These are phyloP conservation scores for Gastrophryne carolinensis DNA, from an alignment of 2,797 vertebrate genomes.

Conservation along the genomic window DNA sequence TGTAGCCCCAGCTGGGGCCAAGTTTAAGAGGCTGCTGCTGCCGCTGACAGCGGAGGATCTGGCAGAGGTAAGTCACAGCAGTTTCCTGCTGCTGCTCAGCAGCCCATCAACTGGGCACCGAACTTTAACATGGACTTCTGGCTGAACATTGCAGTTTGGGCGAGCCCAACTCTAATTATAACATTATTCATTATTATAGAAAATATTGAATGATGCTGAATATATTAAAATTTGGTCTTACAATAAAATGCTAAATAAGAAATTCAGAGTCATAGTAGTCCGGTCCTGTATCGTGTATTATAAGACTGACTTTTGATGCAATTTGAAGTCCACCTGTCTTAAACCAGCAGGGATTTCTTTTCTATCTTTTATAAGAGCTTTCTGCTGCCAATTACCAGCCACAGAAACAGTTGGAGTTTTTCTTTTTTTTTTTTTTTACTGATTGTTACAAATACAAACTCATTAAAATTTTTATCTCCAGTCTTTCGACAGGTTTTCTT, in stretches of 20 bases:
- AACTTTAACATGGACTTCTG: too few relatives aligned
- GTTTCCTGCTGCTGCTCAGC: too few relatives aligned
- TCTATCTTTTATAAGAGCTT: conserved; percentile 57
- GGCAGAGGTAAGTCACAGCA: too few relatives aligned
- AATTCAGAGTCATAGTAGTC: conserved; percentile 51
- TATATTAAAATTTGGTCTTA: too few relatives aligned
- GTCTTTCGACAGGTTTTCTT: conserved; percentile 51
- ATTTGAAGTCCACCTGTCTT: conserved; percentile 65
- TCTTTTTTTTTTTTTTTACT: conserved; percentile 49
- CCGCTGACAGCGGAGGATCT: too few relatives aligned
- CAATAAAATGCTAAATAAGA: conserved; percentile 35
- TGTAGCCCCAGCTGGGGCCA: too few relatives aligned
- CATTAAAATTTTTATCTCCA: conserved; percentile 62
- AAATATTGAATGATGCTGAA: too few relatives aligned
- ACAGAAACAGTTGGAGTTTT: conserved; percentile 57
- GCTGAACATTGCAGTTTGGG: too few relatives aligned
- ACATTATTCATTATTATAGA: too few relatives aligned
- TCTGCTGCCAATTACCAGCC: conserved; percentile 62
- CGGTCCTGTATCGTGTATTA: conserved; percentile 54
- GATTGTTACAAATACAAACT: conserved; percentile 62
- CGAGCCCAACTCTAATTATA: too few relatives aligned
- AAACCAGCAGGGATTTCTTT: conserved; percentile 60
- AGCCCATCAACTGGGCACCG: too few relatives aligned
- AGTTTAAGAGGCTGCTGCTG: too few relatives aligned
- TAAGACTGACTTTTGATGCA: conserved; percentile 62